Percentiles rank a stretch among this genome's conserved stretches.
phyloP scores from a whole-genome alignment of 2,888 invertebrate genomes.

The Plebejus anna region DNA sequence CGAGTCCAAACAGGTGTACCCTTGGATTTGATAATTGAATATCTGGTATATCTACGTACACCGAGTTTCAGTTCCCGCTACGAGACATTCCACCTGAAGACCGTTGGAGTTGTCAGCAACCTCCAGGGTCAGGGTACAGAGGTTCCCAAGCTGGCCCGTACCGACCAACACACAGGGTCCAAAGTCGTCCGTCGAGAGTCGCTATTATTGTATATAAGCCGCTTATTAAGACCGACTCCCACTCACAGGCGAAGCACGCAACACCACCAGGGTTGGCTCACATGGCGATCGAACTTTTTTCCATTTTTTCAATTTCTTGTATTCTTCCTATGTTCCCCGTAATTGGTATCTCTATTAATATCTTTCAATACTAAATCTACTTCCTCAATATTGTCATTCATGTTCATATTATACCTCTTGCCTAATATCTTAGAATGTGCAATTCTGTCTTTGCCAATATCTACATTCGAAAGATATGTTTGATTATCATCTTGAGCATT shows the following conservation, averaged over 20 bases:
- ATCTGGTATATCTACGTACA: conserved; percentile 16
- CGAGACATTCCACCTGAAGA: conserved; percentile 39
- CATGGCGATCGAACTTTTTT: conserved; percentile 45
- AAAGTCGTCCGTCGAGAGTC: conserved; percentile 39
- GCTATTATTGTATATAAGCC: conserved; percentile 63
- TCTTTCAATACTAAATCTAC: neutral
- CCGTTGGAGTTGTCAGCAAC: conserved; percentile 52
- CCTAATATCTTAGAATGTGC: neutral
- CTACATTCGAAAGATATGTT: neutral
- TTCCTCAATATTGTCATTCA: neutral
- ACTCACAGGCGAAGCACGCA: conserved; percentile 68
- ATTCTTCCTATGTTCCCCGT: neutral
- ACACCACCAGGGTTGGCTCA: conserved; percentile 48
- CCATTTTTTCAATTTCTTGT: neutral
- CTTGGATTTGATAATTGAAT: neutral
- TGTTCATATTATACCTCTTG: neutral
- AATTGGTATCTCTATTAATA: neutral
- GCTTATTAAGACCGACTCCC: conserved; percentile 76
- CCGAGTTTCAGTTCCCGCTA: conserved; percentile 32
- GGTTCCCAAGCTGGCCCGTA: conserved; percentile 31
- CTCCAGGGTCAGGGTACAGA: conserved; percentile 54
- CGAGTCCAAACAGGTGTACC: conserved; percentile 8
- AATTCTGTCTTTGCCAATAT: neutral
- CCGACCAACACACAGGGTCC: conserved; percentile 33
- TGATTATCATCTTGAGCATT: neutral